Base-by-base conservation (phyloP, 2,113 vertebrate genomes). In the Neogobius melanostomus region DNA sequence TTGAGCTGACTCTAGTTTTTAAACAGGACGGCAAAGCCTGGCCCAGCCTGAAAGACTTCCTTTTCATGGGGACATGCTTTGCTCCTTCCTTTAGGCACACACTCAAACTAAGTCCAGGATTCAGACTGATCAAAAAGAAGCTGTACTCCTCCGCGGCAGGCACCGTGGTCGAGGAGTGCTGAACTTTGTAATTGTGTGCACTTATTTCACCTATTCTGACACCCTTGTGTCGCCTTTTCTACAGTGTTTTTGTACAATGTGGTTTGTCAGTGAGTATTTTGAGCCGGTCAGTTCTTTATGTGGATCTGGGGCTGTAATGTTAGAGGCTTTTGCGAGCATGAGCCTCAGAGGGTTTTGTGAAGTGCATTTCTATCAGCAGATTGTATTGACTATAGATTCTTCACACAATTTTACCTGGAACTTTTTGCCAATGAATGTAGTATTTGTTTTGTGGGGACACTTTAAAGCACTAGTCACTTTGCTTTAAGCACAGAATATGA, bases 1-100 rank as follows among this genome's bases (percentile, higher is more conserved):
- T 96, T 45, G 95, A 97, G 85, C 87, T 96, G 68, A 95, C 93
- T 0, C 92, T 97, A 5, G 93, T 96, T 66, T 94, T 97, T 78
- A 97, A 95, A 85, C 94, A 96, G 87, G 95, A 96, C 11, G 85
- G 85, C 67, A 87, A 89, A 1, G 92, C 92, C 0, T 95, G 95
- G 95, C 90, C 92, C 36, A 93, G 94, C 78, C 88, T 97, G 4
- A 79, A 90, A 71, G 94, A 95, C 83, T 92, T 96, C 68, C 81
- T 96, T 62, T 91, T 94, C 43, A 91, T 93, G 16, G 90, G 91
- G 15, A 89, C 92, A 16, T 95, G 93, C 81, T 95, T 96, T 57
- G 90, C 92, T 0, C 89, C 92, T 0, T 80, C 90, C 12, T 90
- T 92, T 57, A 90, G 89, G 48, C 89, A 87, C 14, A 91, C 89